phyloP scores from a whole-genome alignment of 30 jellyfish, hydroid and myxozoan species.

The Phacellophora camtschatica region DNA sequence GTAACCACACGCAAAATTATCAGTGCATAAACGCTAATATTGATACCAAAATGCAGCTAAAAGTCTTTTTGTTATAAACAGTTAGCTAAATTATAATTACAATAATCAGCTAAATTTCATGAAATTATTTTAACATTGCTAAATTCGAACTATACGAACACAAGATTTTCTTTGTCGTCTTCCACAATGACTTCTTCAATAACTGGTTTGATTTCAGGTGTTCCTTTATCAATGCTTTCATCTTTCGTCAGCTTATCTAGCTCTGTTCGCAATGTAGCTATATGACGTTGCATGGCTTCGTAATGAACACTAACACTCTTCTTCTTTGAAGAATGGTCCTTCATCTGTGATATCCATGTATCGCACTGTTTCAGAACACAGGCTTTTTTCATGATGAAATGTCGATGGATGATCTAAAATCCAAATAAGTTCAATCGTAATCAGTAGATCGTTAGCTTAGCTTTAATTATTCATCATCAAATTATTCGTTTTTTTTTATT shows the following conservation, averaged over 20 bases:
- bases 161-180: constrained; percentile 29
- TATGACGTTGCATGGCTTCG: constrained; percentile 72
- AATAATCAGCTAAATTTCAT: too few relatives aligned
- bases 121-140: too few relatives aligned
- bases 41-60: too few relatives aligned
- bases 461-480: too few relatives aligned
- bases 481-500: too few relatives aligned
- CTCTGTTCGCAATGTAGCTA: constrained; percentile 52
- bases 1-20: too few relatives aligned
- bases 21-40: too few relatives aligned
- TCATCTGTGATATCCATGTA: constrained; percentile 74
- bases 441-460: too few relatives aligned
- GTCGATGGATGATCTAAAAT: constrained; percentile 70
- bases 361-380: constrained; percentile 70
- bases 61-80: too few relatives aligned
- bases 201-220: too few relatives aligned
- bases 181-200: too few relatives aligned
- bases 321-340: constrained; percentile 69
- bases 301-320: constrained; percentile 59
- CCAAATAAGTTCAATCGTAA: not conserved
- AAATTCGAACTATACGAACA: constrained; percentile 5
- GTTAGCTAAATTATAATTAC: too few relatives aligned
- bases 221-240: not conserved
- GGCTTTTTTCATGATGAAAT: constrained; percentile 59
- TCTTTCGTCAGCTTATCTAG: constrained; percentile 49